Conservation (phyloP, 1,140 invertebrate species). For the Drosophila saltans region DNA sequence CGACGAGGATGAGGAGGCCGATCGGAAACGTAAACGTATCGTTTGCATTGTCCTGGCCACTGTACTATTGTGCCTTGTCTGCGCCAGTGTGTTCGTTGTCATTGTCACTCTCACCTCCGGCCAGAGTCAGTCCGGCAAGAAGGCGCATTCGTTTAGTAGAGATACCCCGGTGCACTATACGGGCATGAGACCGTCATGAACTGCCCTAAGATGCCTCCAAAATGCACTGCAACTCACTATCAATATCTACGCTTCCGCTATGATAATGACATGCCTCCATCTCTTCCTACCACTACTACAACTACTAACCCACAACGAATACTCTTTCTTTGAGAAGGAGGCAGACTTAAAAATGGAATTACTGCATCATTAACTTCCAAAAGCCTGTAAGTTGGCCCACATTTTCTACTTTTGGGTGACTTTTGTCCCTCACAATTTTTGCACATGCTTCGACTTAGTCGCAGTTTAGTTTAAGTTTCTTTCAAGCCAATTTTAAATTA, state of each 20-base stretch:
- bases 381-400: constrained; percentile 16
- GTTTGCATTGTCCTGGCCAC: constrained; percentile 86
- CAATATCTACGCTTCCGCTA: background rate
- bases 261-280: background rate
- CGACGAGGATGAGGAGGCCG: constrained; percentile 83
- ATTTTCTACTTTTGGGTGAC: background rate
- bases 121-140: constrained; percentile 85
- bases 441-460: too few relatives aligned
- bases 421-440: background rate
- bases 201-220: constrained; percentile 17
- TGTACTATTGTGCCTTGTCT: constrained; percentile 87
- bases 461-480: too few relatives aligned
- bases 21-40: constrained; percentile 86
- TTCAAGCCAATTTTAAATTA: constrained; percentile 22
- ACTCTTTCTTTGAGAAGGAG: background rate
- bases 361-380: background rate
- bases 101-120: constrained; percentile 89
- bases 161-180: constrained; percentile 82
- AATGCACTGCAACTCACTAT: background rate
- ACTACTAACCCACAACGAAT: background rate
- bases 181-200: constrained; percentile 80
- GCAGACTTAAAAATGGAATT: background rate
- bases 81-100: constrained; percentile 88
- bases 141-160: constrained; percentile 87
- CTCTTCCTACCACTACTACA: background rate